These are phyloP conservation scores for Patagioenas fasciata DNA, from an alignment of 2,113 vertebrate genomes.

Conservation along the genomic window DNA sequence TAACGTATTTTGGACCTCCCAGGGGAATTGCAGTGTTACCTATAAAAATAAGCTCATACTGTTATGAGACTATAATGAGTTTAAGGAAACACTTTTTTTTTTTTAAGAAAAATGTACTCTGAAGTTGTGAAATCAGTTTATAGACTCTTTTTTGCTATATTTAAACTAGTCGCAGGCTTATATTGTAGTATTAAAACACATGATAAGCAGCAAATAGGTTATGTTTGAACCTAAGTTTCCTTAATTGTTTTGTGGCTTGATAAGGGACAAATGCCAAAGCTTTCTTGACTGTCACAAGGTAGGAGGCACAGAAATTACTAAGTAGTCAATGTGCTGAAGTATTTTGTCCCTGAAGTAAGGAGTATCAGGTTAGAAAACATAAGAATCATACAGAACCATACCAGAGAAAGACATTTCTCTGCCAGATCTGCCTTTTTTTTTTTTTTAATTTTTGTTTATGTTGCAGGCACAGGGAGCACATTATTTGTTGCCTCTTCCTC, in stretches of 20 bases:
- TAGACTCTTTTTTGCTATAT: background rate
- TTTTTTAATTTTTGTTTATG: background rate
- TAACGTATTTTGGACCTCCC: background rate
- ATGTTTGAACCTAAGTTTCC: background rate
- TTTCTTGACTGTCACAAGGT: background rate
- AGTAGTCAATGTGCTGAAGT: background rate
- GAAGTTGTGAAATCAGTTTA: background rate
- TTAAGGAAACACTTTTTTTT: background rate
- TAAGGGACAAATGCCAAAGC: background rate
- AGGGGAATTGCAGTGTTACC: background rate
- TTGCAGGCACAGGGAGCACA: background rate
- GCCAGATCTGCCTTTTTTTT: background rate
- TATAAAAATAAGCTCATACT: background rate
- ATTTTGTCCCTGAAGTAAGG: background rate
- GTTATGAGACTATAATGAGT: background rate
- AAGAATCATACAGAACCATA: fast-evolving
- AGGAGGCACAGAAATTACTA: background rate
- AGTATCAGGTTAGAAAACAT: background rate
- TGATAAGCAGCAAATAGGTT: background rate
- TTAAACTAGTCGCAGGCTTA: background rate
- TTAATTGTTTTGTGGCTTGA: background rate
- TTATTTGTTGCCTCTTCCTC: background rate
- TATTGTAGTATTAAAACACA: background rate
- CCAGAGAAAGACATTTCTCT: background rate
- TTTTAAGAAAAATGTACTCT: background rate